Conservation (phyloP, 2,797 vertebrate species). For the Coregonus ussuriensis region DNA sequence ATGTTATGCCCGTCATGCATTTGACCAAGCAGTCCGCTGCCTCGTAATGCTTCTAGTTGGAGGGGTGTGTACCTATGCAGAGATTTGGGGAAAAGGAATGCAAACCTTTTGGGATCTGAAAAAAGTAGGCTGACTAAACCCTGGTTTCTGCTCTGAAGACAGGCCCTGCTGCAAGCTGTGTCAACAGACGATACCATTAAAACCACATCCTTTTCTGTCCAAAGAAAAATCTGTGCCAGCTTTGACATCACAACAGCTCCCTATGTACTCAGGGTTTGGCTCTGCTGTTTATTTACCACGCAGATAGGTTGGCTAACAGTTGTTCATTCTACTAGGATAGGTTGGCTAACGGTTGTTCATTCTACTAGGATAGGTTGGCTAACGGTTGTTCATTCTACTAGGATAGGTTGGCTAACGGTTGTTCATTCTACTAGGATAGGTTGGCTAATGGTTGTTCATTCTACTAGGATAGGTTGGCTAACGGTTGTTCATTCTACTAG, state of each 20-base stretch:
- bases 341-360: too few species aligned
- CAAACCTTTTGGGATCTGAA: conserved; percentile 25
- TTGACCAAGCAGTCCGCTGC: conserved; percentile 13
- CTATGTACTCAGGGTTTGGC: conserved; percentile 16
- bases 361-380: not conserved
- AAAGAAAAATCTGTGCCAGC: conserved; percentile 19
- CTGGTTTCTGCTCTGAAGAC: conserved; percentile 35
- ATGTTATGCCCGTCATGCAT: conserved; percentile 52
- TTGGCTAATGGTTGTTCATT: not conserved
- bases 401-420: not conserved
- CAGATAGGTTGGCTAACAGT: not conserved
- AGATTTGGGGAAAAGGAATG: conserved; percentile 22
- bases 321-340: not conserved
- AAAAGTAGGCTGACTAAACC: conserved; percentile 31
- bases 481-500: not conserved
- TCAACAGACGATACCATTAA: conserved; percentile 51
- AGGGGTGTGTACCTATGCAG: conserved; percentile 23
- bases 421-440: not conserved
- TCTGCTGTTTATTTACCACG: not conserved
- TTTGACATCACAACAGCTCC: conserved; percentile 20
- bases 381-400: not conserved
- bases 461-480: not conserved
- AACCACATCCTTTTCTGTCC: conserved; percentile 38
- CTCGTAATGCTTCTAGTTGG: conserved; percentile 20
- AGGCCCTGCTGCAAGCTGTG: conserved; percentile 48